phyloP scores from a whole-genome alignment of 2,797 vertebrate species.

The Distichodus sexfasciatus region DNA sequence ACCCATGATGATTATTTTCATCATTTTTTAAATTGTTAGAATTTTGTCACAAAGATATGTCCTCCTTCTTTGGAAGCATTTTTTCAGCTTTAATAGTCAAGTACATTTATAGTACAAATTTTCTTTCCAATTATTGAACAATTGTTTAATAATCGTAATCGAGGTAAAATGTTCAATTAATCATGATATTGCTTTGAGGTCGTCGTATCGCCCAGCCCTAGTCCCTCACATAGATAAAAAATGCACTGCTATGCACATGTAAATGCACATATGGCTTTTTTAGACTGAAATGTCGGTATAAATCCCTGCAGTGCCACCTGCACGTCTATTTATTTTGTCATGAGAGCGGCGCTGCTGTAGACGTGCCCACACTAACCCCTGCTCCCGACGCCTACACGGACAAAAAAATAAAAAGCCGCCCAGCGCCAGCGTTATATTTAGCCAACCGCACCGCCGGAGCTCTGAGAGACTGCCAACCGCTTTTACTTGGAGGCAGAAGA shows the following conservation, averaged over 20 bases:
- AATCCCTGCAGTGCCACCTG: background rate
- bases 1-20: too few relatives aligned
- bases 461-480: conserved; percentile 17
- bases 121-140: too few relatives aligned
- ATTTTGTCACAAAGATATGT: too few relatives aligned
- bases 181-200: too few relatives aligned
- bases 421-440: conserved; percentile 39
- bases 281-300: background rate
- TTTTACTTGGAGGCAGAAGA: conserved; percentile 13
- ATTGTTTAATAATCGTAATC: too few relatives aligned
- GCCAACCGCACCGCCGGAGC: background rate
- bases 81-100: too few relatives aligned
- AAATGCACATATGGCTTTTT: background rate
- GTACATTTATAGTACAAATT: too few relatives aligned
- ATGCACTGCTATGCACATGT: background rate
- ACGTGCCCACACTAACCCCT: conserved; percentile 5
- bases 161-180: too few relatives aligned
- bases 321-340: conserved; percentile 24
- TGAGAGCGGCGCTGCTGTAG: background rate
- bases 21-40: too few relatives aligned
- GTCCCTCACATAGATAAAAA: too few relatives aligned
- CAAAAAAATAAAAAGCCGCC: conserved; percentile 17
- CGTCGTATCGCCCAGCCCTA: too few relatives aligned
- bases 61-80: too few relatives aligned
- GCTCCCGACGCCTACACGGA: background rate